Base-by-base conservation (phyloP, 2,113 vertebrate genomes). In the Callithrix jacchus region DNA sequence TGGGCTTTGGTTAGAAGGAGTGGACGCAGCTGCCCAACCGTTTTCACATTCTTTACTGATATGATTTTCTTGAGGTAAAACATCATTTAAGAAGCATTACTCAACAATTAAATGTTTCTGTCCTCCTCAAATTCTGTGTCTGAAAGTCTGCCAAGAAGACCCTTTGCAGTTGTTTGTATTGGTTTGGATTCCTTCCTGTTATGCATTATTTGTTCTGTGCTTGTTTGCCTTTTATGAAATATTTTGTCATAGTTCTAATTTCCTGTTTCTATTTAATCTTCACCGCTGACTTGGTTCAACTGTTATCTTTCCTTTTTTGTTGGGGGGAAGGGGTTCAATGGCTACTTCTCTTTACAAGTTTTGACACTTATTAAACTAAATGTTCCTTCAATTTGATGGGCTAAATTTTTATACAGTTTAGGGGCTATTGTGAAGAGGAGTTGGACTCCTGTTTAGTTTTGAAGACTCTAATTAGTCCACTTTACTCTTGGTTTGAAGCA, bases 181-280 rank as follows among this genome's bases (percentile, higher is more conserved):
- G 98, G 97, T 98, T 98, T 93, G 94, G 89, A 98, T 98, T 89
- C 93, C 85, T 98, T 98, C 98, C 97, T 98, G 96, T 98, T 97
- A 97, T 95, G 91, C 96, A 97, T 98, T 89, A 79, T 97, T 98
- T 98, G 88, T 94, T 98, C 97, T 98, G 89, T 88, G 68, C 89
- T 98, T 97, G 89, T 98, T 98, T 98, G 95, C 71, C 93, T 98
- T 98, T 97, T 96, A 95, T 97, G 77, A 92, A 91, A 70, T 87
- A 86, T 87, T 96, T 98, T 97, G 64, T 97, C 81, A 87, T 92
- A 96, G 86, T 97, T 97, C 92, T 98, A 98, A 97, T 98, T 98
- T 98, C 98, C 97, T 98, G 92, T 97, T 80, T 95, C 89, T 98
- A 91, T 98, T 82, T 98, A 98, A 98, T 98, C 93, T 97, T 79